Base-by-base conservation (phyloP, 92 coral and sea anemone species). In the Siderastrea radians region DNA sequence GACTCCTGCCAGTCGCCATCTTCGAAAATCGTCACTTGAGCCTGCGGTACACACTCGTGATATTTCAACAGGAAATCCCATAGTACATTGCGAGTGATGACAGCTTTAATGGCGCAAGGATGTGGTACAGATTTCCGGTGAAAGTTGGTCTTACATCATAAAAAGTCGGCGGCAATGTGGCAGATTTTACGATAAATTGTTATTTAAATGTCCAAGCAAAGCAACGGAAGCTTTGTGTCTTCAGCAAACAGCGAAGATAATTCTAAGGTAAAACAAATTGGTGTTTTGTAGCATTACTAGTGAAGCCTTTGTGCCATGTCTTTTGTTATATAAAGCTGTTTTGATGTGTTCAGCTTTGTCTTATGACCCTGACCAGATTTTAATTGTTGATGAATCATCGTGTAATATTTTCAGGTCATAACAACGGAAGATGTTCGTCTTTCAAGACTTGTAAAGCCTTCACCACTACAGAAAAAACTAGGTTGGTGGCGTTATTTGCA, bases 1-100 rank as follows among this genome's bases (percentile, higher is more conserved):
- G 85, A 52, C 90, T 84, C 15, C 87, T 79, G 49, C 81, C 77
- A 66, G 91, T 93, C 94, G 98, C 98, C 98, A 95, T 95, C 86
- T 94, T 90, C 93, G 78, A 87, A 64, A 49, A 15, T 74, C 72
- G 69, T 68, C 87, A 84, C 80, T 73, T 73, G 72, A 84, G 72
- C 72, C 80, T 61, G 73, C 87, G 81, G 64, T 69, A 82, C 47
- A 4, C 45, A 46, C 68, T 69, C 86, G 53, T 44, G 55, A 58
- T 57, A 9, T 13, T 26, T 4, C 55, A 68, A 4, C 61, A 64
- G 1, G 13, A 69, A 54, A 57, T 46, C 78, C 86, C 78, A 82
- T 55, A 13, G 47, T 69, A 59, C 68, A 44, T 46, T 71, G 8
- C 78, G 48, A 51, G 78, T 82, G 7, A 70, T 52, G 53, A 12